A percentile compares a stretch with the other conserved stretches of the same genome.
Conservation (phyloP, 2,113 vertebrate species). For the Alethe castanea region DNA sequence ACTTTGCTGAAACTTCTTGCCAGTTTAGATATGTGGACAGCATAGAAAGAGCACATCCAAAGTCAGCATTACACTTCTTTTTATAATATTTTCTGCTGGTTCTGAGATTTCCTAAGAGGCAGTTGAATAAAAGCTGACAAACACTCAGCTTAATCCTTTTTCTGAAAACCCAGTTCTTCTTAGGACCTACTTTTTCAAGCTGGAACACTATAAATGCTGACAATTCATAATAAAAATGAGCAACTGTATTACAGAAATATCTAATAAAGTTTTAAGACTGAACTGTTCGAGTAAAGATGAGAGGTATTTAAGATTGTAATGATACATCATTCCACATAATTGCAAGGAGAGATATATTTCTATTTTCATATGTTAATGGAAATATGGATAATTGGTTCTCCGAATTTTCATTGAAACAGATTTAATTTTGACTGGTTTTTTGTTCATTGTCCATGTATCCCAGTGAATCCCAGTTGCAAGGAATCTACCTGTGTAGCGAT, state of each 20-base stretch:
- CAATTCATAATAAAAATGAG: not conserved
- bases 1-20: not conserved
- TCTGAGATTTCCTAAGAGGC: not conserved
- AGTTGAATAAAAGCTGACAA: not conserved
- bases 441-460: constrained; percentile 85
- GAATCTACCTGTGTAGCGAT: constrained; percentile 71
- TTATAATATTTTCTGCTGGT: not conserved
- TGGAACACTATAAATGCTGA: not conserved
- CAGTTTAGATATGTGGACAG: not conserved
- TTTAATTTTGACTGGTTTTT: constrained; percentile 79
- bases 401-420: constrained; percentile 91
- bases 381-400: constrained; percentile 75
- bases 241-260: not conserved
- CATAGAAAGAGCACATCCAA: not conserved
- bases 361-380: constrained; percentile 52
- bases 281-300: not conserved
- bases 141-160: not conserved
- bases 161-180: not conserved
- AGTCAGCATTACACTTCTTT: not conserved
- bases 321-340: not conserved
- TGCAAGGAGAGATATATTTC: not conserved
- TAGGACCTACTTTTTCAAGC: not conserved
- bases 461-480: constrained; percentile 77
- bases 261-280: not conserved
- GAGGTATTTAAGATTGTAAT: not conserved